Evolutionary conservation across 2,797 vertebrate species (phyloP), one percentile per base, ranked within the genome.

Genomic region (Chelon labrosus): DNA sequence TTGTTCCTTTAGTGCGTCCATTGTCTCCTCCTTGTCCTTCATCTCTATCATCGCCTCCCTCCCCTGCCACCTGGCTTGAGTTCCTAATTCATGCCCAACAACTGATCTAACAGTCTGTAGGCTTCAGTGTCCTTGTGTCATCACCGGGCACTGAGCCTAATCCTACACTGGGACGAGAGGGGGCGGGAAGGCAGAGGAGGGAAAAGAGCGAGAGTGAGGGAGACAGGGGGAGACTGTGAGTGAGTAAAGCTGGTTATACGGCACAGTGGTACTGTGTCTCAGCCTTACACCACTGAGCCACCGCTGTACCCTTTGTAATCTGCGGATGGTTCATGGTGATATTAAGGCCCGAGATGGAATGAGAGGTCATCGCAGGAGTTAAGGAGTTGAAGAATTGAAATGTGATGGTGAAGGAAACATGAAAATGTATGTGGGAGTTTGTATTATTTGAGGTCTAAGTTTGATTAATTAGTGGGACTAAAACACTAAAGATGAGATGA

Each of bases 91-190:
- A 63, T 69, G 39, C 60, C 77, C 66, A 70, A 73, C 71, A 85
- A 88, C 84, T 87, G 83, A 91, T 88, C 82, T 76, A 82, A 88
- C 79, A 85, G 83, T 74, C 69, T 83, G 73, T 80, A 85, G 72
- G 80, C 81, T 85, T 69, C 71, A 13, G 61, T 82, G 77, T 82
- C 76, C 65, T 82, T 78, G 88, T 89, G 84, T 87, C 79, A 85
- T 72, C 66, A 71, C 65, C 73, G 87, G 92, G 92, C 89, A 84
- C 13, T 3, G n/a, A 42, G 88, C 90, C 89, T 88, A 91, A 92
- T 92, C 87, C 83, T 73, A 10, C 82, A 77, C 70, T 79, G 51
- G 67, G 73, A 79, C 31, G 70, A 51, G 53, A 51, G 42, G 39
- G 11, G 14, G 58, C 39, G 41, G 10, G 53, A 17, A n/a, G 61